Conservation (phyloP, 2,888 invertebrate species). For the Caradrina clavipalpis region DNA sequence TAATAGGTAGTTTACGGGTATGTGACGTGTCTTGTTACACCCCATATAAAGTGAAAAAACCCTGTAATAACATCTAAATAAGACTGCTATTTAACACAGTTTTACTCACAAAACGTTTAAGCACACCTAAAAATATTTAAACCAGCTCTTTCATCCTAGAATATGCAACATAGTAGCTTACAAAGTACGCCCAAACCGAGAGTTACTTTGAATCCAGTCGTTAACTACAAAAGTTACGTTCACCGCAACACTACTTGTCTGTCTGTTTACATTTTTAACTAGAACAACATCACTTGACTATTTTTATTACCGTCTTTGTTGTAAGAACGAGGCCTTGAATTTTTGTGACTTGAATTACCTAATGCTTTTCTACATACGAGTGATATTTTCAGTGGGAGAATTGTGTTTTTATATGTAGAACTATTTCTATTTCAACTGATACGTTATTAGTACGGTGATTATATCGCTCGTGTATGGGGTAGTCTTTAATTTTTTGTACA, state of each 20-base stretch:
- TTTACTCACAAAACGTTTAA: neutral
- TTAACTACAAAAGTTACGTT: slow-evolving; percentile 62
- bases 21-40: too few relatives aligned
- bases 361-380: neutral
- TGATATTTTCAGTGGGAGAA: neutral
- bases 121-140: slow-evolving; percentile 13
- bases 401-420: neutral
- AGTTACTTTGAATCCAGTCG: slow-evolving; percentile 49
- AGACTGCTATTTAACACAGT: neutral
- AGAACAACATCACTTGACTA: slow-evolving; percentile 56
- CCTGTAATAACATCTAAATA: neutral
- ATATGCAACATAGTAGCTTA: slow-evolving; percentile 14
- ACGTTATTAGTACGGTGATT: too few relatives aligned
- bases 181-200: slow-evolving; percentile 21
- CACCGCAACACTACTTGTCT: slow-evolving; percentile 39
- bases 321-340: slow-evolving; percentile 2
- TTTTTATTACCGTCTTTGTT: slow-evolving; percentile 53
- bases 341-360: slow-evolving; percentile 1
- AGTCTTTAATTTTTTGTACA: too few relatives aligned
- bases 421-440: neutral
- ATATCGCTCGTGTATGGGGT: too few relatives aligned
- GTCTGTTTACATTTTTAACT: slow-evolving; percentile 68
- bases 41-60: too few relatives aligned
- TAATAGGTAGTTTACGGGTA: too few relatives aligned
- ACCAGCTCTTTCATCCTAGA: neutral